Percentiles rank a stretch among this genome's conserved stretches.
These are phyloP conservation scores for Adelges cooleyi DNA, from an alignment of 1,140 invertebrate genomes.

Conservation along the genomic window DNA sequence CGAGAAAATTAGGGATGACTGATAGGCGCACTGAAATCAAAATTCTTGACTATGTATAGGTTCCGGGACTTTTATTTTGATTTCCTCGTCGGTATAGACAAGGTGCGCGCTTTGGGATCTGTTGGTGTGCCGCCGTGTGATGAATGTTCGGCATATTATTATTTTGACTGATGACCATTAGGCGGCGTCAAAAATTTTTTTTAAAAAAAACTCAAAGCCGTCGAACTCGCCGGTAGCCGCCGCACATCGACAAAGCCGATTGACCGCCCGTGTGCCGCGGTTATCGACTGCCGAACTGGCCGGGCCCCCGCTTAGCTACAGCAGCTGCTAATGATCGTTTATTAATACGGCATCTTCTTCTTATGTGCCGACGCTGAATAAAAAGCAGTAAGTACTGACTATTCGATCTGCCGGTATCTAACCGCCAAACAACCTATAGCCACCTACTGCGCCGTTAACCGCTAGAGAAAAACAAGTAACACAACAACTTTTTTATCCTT, in stretches of 20 bases:
- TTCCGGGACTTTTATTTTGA: not conserved
- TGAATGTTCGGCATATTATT: not conserved
- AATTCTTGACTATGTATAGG: too few species aligned
- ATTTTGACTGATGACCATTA: slow-evolving; percentile 2
- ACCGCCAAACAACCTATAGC: too few species aligned
- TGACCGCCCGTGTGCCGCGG: not conserved
- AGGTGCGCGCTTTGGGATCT: not conserved
- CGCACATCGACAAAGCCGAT: too few species aligned
- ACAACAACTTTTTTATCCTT: too few species aligned
- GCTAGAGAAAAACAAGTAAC: too few species aligned
- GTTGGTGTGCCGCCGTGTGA: not conserved
- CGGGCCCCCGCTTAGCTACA: not conserved
- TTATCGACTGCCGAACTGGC: not conserved
- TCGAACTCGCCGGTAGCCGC: not conserved
- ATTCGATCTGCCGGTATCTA: too few species aligned
- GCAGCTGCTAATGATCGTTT: not conserved
- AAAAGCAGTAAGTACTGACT: too few species aligned
- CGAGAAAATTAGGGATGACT: too few species aligned
- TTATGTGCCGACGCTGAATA: not conserved
- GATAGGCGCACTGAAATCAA: too few species aligned
- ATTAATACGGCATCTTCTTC: not conserved
- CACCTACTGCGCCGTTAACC: too few species aligned
- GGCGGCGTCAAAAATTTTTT: too few species aligned
- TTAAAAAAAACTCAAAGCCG: not conserved
- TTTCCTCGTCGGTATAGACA: too few species aligned